Conservation (phyloP, 2,113 vertebrate species). For the Ceyx margarethae region DNA sequence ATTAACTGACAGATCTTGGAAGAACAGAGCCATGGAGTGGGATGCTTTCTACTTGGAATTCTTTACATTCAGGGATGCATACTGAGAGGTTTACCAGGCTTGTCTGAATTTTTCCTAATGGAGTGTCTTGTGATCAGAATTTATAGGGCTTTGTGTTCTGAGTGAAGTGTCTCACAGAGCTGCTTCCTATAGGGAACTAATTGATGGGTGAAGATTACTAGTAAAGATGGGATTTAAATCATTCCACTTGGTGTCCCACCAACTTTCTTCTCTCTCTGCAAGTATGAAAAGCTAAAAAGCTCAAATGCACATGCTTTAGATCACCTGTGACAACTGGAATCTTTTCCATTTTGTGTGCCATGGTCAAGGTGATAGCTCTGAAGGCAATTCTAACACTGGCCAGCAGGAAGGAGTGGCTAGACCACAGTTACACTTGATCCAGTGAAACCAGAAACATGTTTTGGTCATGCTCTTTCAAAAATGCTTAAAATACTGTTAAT, state of each 20-base stretch:
- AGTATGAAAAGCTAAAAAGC: not conserved
- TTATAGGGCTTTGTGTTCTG: not conserved
- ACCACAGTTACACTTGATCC: fast-evolving
- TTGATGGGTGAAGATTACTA: not conserved
- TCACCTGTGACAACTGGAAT: not conserved
- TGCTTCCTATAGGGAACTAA: not conserved
- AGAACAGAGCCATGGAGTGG: not conserved
- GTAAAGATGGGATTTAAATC: not conserved
- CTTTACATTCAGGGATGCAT: not conserved
- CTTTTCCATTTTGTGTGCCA: not conserved
- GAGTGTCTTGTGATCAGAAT: not conserved
- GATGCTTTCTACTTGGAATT: not conserved
- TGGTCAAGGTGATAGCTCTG: not conserved
- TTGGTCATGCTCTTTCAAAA: not conserved
- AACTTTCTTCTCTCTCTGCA: not conserved
- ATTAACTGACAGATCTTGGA: not conserved
- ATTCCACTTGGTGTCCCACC: not conserved
- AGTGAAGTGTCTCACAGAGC: not conserved
- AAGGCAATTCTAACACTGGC: not conserved
- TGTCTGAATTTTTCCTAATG: not conserved
- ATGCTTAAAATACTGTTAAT: not conserved
- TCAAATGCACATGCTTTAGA: not conserved
- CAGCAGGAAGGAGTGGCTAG: not conserved
- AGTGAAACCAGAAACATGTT: not conserved
- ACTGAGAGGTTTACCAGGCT: not conserved